phyloP scores from a whole-genome alignment of 2,113 vertebrate species.

The Tringa solitaria region DNA sequence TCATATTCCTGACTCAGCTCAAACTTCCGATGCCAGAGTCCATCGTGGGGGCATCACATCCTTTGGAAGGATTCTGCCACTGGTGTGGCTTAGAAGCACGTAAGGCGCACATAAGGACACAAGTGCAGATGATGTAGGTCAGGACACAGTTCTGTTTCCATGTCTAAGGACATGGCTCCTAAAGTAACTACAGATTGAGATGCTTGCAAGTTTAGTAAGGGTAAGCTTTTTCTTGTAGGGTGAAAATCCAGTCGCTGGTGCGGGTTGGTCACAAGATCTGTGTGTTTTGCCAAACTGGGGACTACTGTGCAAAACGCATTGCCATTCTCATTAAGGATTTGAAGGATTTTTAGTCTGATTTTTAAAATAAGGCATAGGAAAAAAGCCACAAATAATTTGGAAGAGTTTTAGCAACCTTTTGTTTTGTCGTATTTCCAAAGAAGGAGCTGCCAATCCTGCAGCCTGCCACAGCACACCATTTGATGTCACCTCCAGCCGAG shows the following conservation, averaged over 20 bases:
- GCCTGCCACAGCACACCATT: neutral
- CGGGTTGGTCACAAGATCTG: neutral
- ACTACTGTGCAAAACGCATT: neutral
- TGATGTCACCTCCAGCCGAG: neutral
- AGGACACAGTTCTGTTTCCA: neutral
- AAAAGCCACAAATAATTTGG: neutral
- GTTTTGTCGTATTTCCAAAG: neutral
- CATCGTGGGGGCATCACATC: neutral
- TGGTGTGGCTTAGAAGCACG: neutral
- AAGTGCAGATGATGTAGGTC: neutral
- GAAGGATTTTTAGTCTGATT: neutral
- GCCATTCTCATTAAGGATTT: neutral
- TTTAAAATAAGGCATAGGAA: neutral
- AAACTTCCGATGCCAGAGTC: neutral
- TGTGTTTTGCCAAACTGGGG: neutral
- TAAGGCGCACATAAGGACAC: neutral
- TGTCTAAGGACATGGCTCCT: neutral
- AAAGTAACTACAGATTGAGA: neutral
- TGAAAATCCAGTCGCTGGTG: neutral
- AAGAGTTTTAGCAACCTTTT: neutral
- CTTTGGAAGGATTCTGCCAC: neutral
- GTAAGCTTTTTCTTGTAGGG: neutral
- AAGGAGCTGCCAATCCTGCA: neutral
- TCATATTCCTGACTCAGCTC: neutral
- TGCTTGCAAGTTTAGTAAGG: neutral